Conservation (phyloP, 1,140 invertebrate species). For the Samia ricini region DNA sequence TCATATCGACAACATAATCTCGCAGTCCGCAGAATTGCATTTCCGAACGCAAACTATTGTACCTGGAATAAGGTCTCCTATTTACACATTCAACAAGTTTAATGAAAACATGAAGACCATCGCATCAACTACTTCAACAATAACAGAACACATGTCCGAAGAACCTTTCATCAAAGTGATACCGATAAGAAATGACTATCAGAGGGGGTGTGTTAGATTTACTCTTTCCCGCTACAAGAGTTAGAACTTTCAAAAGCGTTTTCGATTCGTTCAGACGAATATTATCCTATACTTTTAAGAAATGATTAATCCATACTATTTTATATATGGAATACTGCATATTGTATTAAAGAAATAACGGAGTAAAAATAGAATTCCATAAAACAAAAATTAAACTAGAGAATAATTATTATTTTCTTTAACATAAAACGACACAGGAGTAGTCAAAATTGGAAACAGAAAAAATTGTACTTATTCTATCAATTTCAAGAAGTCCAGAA, state of each 20-base stretch:
- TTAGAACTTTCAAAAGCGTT: slow-evolving; percentile 42
- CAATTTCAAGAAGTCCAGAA: no score
- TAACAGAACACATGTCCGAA: slow-evolving; percentile 28
- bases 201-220: slow-evolving; percentile 48
- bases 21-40: slow-evolving; percentile 34
- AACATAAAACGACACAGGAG: no score
- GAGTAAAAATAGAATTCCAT: no score
- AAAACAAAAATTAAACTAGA: no score
- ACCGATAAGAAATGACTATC: slow-evolving; percentile 25
- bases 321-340: no score
- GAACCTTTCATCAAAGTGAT: slow-evolving; percentile 16
- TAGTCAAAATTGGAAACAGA: no score
- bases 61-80: not conserved
- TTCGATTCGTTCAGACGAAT: slow-evolving; percentile 41
- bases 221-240: slow-evolving; percentile 42
- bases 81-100: slow-evolving; percentile 17
- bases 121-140: not conserved
- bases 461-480: no score
- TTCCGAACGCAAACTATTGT: slow-evolving; percentile 15
- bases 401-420: no score
- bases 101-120: slow-evolving; percentile 4
- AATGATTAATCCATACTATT: no score
- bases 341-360: no score
- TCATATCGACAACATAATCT: slow-evolving; percentile 18
- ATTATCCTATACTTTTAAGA: slow-evolving; percentile 44